These are phyloP conservation scores for Heliconius eleuchia DNA, from an alignment of 1,140 invertebrate genomes.

Conservation along the genomic window DNA sequence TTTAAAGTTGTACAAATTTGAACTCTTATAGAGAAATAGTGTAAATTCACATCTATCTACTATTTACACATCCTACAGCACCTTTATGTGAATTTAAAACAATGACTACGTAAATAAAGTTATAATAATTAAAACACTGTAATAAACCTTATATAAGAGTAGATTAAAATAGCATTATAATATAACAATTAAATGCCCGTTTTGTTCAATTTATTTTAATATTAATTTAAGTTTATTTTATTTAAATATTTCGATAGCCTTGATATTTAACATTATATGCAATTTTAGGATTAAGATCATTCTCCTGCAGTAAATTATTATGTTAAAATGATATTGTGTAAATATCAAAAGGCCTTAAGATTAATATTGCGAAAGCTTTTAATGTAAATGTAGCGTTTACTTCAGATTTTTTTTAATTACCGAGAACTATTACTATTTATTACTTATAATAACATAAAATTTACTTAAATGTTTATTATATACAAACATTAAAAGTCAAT, in stretches of 20 bases:
- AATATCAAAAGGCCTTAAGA: not conserved
- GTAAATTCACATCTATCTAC: not conserved
- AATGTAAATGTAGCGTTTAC: not conserved
- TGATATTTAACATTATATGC: not conserved
- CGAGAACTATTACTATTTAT: not conserved
- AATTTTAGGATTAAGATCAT: not conserved
- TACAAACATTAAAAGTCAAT: not conserved
- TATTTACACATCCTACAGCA: not conserved
- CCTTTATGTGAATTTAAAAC: not conserved
- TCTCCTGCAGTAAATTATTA: not conserved
- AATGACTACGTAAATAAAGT: not conserved
- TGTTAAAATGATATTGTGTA: no score
- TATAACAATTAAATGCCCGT: not conserved
- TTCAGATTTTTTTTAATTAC: not conserved
- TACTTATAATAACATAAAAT: not conserved
- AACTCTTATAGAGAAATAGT: not conserved
- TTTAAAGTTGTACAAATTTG: not conserved
- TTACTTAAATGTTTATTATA: not conserved
- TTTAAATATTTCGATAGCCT: not conserved
- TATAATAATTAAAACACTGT: not conserved
- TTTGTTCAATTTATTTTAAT: not conserved
- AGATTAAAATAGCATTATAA: not conserved
- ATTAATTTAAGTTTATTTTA: not conserved
- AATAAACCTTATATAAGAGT: not conserved
- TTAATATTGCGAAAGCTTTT: not conserved